Conservation (phyloP, 2,797 vertebrate genomes). For the Anas acuta region DNA sequence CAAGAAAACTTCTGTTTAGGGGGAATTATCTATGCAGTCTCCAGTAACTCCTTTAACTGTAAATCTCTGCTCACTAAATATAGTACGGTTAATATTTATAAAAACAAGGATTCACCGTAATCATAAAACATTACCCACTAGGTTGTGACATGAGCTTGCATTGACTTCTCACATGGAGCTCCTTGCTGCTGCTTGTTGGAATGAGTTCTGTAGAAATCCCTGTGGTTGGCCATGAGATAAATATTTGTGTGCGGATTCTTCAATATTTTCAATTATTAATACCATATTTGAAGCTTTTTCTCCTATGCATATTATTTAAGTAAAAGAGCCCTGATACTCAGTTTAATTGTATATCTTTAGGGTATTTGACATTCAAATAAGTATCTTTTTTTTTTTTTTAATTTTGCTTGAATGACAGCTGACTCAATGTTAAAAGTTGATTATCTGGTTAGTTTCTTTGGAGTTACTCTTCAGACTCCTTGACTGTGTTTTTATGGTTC, state of each 20-base stretch:
- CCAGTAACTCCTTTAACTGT: not conserved
- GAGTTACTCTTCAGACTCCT: not conserved
- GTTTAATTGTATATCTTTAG: not conserved
- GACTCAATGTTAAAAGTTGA: not conserved
- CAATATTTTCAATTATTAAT: not conserved
- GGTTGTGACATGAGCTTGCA: not conserved
- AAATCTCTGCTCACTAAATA: not conserved
- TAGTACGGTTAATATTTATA: not conserved
- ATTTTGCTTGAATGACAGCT: not conserved
- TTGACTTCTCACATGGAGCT: not conserved
- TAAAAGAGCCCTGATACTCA: not conserved
- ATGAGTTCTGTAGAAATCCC: not conserved
- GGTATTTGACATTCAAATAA: not conserved
- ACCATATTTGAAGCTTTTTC: not conserved
- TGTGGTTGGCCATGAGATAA: not conserved
- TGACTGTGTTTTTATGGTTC: rapidly evolving
- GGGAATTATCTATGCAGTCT: not conserved
- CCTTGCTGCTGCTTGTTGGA: not conserved
- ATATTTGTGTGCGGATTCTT: not conserved
- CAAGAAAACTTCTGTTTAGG: not conserved
- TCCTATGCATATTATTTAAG: not conserved
- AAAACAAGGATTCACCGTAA: too few relatives aligned
- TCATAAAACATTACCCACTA: not conserved
- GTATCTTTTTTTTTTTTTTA: not conserved
- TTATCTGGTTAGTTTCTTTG: not conserved